Evolutionary conservation across 2,888 invertebrate species (phyloP).

Genomic region (Eupithecia dodoneata): DNA sequence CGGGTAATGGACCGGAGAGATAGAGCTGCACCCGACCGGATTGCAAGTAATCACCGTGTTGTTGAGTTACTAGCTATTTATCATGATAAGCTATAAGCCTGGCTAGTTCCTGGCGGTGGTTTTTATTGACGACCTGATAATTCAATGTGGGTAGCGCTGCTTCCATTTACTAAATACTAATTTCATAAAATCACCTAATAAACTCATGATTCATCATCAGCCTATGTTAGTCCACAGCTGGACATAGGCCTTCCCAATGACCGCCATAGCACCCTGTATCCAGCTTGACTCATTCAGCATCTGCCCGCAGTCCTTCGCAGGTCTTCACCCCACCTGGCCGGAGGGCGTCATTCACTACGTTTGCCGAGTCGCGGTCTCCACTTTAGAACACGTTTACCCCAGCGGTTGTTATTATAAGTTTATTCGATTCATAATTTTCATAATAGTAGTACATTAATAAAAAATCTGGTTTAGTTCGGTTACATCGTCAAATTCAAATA

Average conservation of each 20-base stretch:
- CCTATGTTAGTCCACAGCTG: too few relatives aligned
- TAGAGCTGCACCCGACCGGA: slow-evolving; percentile 34
- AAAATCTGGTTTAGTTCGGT: not conserved
- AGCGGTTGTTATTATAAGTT: not conserved
- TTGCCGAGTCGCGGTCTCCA: too few relatives aligned
- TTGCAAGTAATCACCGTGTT: slow-evolving; percentile 9
- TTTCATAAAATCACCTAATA: not conserved
- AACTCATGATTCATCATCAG: not conserved
- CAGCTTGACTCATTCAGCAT: too few relatives aligned
- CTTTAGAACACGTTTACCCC: too few relatives aligned
- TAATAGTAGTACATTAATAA: not conserved
- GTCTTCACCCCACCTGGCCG: too few relatives aligned
- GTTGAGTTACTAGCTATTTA: not conserved
- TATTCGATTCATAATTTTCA: not conserved
- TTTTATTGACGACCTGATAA: not conserved
- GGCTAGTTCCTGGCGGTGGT: not conserved
- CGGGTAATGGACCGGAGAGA: slow-evolving; percentile 60
- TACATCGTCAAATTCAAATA: not conserved
- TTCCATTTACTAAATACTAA: not conserved
- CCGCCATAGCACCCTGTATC: too few relatives aligned
- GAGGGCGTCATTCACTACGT: too few relatives aligned
- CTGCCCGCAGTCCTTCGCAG: too few relatives aligned
- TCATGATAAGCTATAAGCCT: slow-evolving; percentile 10
- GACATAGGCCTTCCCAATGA: too few relatives aligned
- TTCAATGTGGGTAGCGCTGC: not conserved